Percentiles rank a stretch among this genome's conserved stretches.
These are phyloP conservation scores for Agrypnus murinus DNA, from an alignment of 2,888 invertebrate genomes.

Conservation along the genomic window DNA sequence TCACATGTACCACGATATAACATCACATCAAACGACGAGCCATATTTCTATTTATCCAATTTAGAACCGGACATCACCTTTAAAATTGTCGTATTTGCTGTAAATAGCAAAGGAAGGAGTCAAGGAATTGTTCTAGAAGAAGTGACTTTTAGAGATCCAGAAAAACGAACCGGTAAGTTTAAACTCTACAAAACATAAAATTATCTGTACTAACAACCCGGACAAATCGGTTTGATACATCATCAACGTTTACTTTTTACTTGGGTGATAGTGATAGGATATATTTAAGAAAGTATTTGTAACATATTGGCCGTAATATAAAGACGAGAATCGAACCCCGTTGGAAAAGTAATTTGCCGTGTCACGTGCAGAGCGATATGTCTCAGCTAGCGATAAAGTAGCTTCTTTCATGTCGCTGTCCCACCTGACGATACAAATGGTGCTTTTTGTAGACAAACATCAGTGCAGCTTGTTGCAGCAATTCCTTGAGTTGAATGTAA, in stretches of 20 bases:
- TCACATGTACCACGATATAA: constrained; percentile 74
- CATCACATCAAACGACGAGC: constrained; percentile 79
- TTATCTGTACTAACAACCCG: neutral
- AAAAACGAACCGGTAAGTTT: constrained; percentile 81
- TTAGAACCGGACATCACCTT: constrained; percentile 87
- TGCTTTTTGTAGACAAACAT: constrained; percentile 37
- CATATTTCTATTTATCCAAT: constrained; percentile 84
- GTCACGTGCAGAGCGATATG: constrained; percentile 49
- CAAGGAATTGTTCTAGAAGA: constrained; percentile 82
- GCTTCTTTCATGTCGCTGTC: constrained; percentile 37
- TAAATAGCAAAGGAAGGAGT: constrained; percentile 89
- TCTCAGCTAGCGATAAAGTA: constrained; percentile 52
- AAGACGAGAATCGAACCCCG: constrained; percentile 43
- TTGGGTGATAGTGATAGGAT: neutral
- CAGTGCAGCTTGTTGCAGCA: constrained; percentile 27
- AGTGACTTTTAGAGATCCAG: constrained; percentile 86
- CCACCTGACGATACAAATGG: constrained; percentile 52
- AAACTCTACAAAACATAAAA: neutral
- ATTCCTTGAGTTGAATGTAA: constrained; percentile 11
- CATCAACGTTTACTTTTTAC: neutral
- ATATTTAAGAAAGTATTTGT: constrained; percentile 27
- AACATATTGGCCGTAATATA: constrained; percentile 23
- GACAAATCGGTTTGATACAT: neutral
- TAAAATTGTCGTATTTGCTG: constrained; percentile 84
- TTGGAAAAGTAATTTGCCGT: constrained; percentile 50